Evolutionary conservation across 1,140 invertebrate genomes (phyloP).

Genomic region (Hormaphis cornu): DNA sequence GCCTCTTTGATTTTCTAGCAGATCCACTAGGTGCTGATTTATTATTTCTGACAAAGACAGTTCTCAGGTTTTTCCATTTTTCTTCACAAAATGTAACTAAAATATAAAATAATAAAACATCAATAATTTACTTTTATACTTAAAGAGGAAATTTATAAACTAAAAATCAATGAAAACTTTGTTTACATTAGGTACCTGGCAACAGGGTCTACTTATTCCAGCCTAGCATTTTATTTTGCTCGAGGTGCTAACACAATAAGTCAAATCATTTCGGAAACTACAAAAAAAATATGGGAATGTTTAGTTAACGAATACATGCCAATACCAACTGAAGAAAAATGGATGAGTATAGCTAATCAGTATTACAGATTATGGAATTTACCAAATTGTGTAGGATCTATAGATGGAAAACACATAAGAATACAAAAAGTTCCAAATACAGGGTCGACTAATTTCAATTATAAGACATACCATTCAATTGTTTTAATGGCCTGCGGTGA

Average conservation of each 20-base stretch:
- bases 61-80: conserved; percentile 12
- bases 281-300: conserved; percentile 1
- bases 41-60: background rate
- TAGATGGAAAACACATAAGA: conserved; percentile 44
- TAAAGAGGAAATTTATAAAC: background rate
- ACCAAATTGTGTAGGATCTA: conserved; percentile 42
- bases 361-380: conserved; percentile 42
- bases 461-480: conserved; percentile 38
- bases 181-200: background rate
- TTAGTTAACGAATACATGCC: conserved; percentile 17
- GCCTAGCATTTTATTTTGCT: conserved; percentile 18
- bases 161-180: background rate
- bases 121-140: background rate
- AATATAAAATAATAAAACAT: conserved; percentile 11
- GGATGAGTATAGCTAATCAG: conserved; percentile 40
- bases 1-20: conserved; percentile 5
- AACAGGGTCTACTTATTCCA: conserved; percentile 7
- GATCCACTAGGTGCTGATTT: conserved; percentile 4
- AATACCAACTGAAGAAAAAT: conserved; percentile 20
- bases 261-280: background rate
- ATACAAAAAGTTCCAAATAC: conserved; percentile 29
- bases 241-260: conserved; percentile 9
- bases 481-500: conserved; percentile 37
- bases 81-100: conserved; percentile 15
- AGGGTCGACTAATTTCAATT: conserved; percentile 38